Base-by-base conservation (phyloP, 2,888 invertebrate species). In the Pherbina coryleti region DNA sequence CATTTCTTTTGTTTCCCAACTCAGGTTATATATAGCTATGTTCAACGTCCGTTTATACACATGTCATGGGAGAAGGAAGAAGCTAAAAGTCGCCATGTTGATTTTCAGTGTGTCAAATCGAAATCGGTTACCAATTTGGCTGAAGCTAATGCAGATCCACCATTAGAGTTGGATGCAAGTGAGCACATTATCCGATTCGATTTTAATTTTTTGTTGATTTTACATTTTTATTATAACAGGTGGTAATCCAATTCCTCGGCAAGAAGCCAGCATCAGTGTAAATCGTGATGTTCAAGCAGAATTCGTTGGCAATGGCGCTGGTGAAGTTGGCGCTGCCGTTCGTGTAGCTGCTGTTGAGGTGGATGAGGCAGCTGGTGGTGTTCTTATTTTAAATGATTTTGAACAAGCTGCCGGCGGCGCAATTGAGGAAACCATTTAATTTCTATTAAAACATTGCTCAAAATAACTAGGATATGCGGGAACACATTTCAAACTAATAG, bases 81-180 rank as follows among this genome's bases (percentile, higher is more conserved):
- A 86, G 99, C 98, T 0, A 98, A 98, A 88, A 98, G 97, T 86
- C 93, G 99, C 0, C 99, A 99, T 88, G 99, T 99, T 0, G 99
- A 99, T 90, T 99, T 99, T 87, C 97, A 99, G 91, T 99, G 98
- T 88, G 98, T 99, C 76, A 98, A 98, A 90, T 98, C 97, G 3
- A 98, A 99, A 88, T 98, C 98, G 0, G 98, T 98, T 37, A 98
- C 98, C 11, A 98, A 99, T 90, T 91, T 99, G 80, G 97, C 98
- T 0, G 98, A 98, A 85, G 98, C 97, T 0, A 96, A 97, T 0
- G 97, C 97, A 0, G 98, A 98, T 90, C 97, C 97, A 0, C 95
- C 93, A 0, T 81, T 90, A 64, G 89, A 90, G 81, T 76, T 90
- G 49, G 90, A 90, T 83, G 89, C 90, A 80, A 89, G 90, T 88